Conservation (phyloP, 1,140 invertebrate genomes). For the Lamellibrachia luymesi region DNA sequence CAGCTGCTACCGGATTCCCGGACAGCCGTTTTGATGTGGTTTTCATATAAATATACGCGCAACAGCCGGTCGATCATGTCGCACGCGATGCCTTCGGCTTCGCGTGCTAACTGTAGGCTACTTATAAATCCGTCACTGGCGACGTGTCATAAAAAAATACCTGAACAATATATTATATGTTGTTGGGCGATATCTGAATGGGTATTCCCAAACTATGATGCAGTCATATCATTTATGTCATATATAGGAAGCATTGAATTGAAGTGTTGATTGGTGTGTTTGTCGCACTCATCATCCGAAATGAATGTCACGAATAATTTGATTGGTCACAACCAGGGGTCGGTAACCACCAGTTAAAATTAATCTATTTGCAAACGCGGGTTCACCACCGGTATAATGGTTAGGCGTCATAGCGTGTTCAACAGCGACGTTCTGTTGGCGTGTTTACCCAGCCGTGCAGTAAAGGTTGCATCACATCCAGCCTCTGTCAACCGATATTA, state of each 20-base stretch:
- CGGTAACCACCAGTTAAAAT: not conserved
- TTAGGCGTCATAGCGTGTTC: not conserved
- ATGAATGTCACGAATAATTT: not conserved
- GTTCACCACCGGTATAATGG: not conserved
- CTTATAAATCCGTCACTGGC: too few species aligned
- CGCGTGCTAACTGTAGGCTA: too few species aligned
- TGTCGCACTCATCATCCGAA: too few species aligned
- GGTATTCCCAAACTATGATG: not conserved
- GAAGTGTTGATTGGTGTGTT: too few species aligned
- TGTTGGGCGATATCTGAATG: not conserved
- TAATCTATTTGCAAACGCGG: not conserved
- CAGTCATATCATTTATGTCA: too few species aligned
- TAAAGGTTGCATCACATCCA: not conserved
- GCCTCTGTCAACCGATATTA: not conserved
- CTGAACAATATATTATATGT: too few species aligned
- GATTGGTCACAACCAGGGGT: not conserved
- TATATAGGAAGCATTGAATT: not conserved
- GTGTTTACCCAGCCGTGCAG: not conserved
- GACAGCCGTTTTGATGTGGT: not conserved
- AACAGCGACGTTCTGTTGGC: not conserved
- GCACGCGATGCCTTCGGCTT: too few species aligned
- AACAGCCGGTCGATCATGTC: too few species aligned
- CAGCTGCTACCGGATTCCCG: not conserved
- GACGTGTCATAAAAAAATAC: too few species aligned
- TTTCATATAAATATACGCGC: not conserved